Evolutionary conservation across 2,888 invertebrate species (phyloP).

Genomic region (Tineola bisselliella): DNA sequence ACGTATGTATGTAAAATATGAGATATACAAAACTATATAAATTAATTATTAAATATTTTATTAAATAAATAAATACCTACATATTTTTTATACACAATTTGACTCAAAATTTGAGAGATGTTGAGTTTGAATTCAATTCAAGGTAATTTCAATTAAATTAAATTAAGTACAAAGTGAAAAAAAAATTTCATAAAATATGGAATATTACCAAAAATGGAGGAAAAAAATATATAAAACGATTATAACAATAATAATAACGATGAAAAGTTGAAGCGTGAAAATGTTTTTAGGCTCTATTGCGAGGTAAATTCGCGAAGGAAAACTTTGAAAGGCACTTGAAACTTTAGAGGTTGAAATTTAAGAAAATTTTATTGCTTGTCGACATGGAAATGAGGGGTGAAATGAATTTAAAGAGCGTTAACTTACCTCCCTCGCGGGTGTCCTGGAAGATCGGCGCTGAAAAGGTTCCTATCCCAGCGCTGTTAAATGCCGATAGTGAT

Average conservation of each 20-base stretch:
- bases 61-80: no score
- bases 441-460: constrained; percentile 81
- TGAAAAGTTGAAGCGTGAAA: constrained; percentile 12
- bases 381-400: constrained; percentile 11
- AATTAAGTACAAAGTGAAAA: no score
- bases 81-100: no score
- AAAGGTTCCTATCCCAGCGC: constrained; percentile 83
- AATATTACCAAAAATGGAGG: not conserved
- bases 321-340: constrained; percentile 3
- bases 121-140: no score
- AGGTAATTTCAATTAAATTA: no score
- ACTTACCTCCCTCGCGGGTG: constrained; percentile 85
- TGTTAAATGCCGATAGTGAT: constrained; percentile 84
- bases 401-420: constrained; percentile 2
- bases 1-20: no score
- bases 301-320: not conserved
- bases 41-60: no score
- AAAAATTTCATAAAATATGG: not conserved
- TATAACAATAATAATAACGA: constrained; percentile 12
- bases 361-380: constrained; percentile 12
- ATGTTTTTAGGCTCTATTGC: constrained; percentile 9
- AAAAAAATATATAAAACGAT: constrained; percentile 9
- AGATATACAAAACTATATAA: no score
- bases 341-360: constrained; percentile 4
- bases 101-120: no score